Base-by-base conservation (phyloP, 2,797 vertebrate species). In the Lutjanus campechanus region DNA sequence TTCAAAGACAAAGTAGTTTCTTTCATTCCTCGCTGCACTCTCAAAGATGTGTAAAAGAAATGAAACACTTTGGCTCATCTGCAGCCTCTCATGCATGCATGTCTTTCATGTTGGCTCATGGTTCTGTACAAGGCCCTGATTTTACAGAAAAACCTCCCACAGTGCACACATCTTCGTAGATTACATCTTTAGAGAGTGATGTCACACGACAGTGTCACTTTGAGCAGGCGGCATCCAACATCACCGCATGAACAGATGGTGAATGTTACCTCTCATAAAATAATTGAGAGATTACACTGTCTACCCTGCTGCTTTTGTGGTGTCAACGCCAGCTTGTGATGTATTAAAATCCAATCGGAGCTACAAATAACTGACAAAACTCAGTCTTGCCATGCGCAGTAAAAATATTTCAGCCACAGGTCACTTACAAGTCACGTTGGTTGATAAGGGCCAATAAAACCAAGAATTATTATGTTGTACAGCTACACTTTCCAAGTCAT, bases 221-320 rank as follows among this genome's bases (percentile, higher is more conserved):
- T 59, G 69, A 79, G 46, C 54, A 62, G 79, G 78, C 47, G 1
- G 17, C 29, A 85, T 90, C 77, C 77, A 85, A 62, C 81, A 63
- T 75, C 61, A 41, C 79, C 73, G 64, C 80, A 49, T 65, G 67
- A 84, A 85, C 88, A 92, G 91, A 92, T 90, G 85, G 75, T 51
- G 51, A 73, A 76, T 72, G 78, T 83, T 87, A 78, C 83, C 60
- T 70, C 76, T 85, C 75, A 82, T 76, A 70, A 73, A 88, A 82
- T 83, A 76, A 91, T 80, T 76, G 76, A 82, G 64, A 53, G 72
- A 91, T 82, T 58, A 71, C 43, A 44, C 25, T 0, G 66, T 77
- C 64, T 46, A 60, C 58, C 69, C 83, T 61, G 79, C 83, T 83
- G 78, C n/a, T 82, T 83, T 40, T 36, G 51, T 51, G 60, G 40